phyloP scores from a whole-genome alignment of 2,113 vertebrate genomes.

The Anhinga anhinga region DNA sequence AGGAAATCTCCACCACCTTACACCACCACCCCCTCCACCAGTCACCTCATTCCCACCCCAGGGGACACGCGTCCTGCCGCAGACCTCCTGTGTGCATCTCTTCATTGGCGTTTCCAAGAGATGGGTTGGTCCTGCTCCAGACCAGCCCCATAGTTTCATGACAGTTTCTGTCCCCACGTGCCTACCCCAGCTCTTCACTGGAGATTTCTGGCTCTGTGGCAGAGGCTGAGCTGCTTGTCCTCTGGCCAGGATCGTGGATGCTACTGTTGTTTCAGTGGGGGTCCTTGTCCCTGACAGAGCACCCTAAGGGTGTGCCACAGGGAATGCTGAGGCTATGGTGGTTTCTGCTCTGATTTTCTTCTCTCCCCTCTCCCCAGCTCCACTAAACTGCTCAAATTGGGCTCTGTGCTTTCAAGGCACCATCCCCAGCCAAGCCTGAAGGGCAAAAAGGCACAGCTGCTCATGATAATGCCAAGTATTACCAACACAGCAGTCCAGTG shows the following conservation, averaged over 20 bases:
- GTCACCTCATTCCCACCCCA: background rate
- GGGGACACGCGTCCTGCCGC: fast-evolving
- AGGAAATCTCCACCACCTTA: background rate
- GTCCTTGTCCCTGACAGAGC: background rate
- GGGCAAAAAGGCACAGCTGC: background rate
- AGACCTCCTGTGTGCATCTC: background rate
- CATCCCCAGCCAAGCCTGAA: background rate
- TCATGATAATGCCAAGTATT: background rate
- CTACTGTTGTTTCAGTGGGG: background rate
- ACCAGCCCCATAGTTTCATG: fast-evolving
- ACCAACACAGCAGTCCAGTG: background rate
- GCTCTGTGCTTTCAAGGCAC: background rate
- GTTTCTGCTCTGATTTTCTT: background rate
- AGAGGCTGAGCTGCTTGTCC: background rate
- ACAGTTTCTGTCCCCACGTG: background rate
- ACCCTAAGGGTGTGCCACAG: background rate
- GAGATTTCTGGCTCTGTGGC: background rate
- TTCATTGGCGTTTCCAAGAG: background rate
- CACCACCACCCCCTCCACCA: fast-evolving
- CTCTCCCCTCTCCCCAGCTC: background rate
- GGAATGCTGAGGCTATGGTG: background rate
- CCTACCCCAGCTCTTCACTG: background rate
- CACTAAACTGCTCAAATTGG: background rate
- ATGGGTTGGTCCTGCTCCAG: background rate
- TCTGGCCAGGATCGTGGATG: fast-evolving